Percentiles rank a stretch among this genome's conserved stretches.
These are phyloP conservation scores for Leptura quadrifasciata DNA, from an alignment of 2,888 invertebrate genomes.

Conservation along the genomic window DNA sequence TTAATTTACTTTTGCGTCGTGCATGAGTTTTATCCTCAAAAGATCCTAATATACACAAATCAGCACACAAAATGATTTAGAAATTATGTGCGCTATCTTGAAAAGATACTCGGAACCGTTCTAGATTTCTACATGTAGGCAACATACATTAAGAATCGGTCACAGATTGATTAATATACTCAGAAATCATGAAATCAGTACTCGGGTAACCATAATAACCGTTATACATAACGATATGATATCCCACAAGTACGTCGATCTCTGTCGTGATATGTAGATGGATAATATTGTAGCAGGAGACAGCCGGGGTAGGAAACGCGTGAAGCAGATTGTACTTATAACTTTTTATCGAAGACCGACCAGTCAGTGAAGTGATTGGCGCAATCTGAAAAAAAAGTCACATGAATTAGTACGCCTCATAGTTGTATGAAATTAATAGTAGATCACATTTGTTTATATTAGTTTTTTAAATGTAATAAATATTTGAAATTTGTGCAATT, in stretches of 20 bases:
- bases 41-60: not conserved
- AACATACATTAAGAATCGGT: slow-evolving; percentile 11
- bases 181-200: slow-evolving; percentile 24
- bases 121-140: slow-evolving; percentile 3
- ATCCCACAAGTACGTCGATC: slow-evolving; percentile 14
- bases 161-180: slow-evolving; percentile 28
- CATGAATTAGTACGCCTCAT: too few relatives aligned
- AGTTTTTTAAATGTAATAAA: too few relatives aligned
- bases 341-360: not conserved
- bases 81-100: not conserved
- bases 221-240: slow-evolving; percentile 12
- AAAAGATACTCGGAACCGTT: not conserved
- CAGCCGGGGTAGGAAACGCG: slow-evolving; percentile 11
- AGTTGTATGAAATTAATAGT: too few relatives aligned
- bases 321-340: not conserved
- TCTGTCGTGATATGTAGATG: slow-evolving; percentile 15
- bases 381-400: not conserved
- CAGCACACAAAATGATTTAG: not conserved
- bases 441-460: too few relatives aligned
- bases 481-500: too few relatives aligned
- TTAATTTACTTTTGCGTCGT: too few relatives aligned
- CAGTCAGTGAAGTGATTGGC: not conserved
- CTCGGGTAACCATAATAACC: slow-evolving; percentile 16
- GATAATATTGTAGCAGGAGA: slow-evolving; percentile 2
- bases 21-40: too few relatives aligned